Evolutionary conservation across 2,113 vertebrate species (phyloP), one percentile per base, ranked within the genome.

Genomic region (Protomyctophum bolini): DNA sequence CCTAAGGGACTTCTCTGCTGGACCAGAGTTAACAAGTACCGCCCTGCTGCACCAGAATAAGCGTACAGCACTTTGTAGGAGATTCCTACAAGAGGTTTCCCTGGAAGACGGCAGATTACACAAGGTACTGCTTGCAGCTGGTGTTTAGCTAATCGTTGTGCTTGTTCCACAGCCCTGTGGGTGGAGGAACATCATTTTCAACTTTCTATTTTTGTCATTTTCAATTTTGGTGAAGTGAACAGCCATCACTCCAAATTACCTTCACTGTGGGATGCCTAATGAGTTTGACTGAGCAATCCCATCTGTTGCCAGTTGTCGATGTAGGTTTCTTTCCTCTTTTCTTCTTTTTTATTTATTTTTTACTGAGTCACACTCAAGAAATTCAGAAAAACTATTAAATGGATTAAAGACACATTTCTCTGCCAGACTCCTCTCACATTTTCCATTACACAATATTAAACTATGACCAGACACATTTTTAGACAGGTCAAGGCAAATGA

Each of bases 41-140:
- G 14, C 21, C 77, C 21, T 46, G 59, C 21, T 46, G 59, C 12
- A 54, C 61, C 55, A 12, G 48, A 79, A 67, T 57, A 80, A 61
- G 72, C 82, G 73, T n/a, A 76, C 81, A 29, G 86, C 87, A 10
- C 67, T 91, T 72, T 92, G 76, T 58, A 83, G 79, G 63, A 80
- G 76, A 63, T 84, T 86, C 63, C 85, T 90, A 28, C 79, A 88
- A 63, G 91, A 93, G 78, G 81, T 91, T 56, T 68, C 66, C 63
- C 12, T 69, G 12, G 69, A 76, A 51, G 80, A 83, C 52, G 63
- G 59, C 21, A 65, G 60, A 47, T 72, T 80, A 62, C 63, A 71
- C 65, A 63, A 87, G 88, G 90, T 91, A 83, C 14, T 21, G 29
- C 49, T 58, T 51, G 11, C 11, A 33, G 56, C 63, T 63, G 14